Base-by-base conservation (phyloP, 2,888 invertebrate genomes). In the Nomada ruficornis region DNA sequence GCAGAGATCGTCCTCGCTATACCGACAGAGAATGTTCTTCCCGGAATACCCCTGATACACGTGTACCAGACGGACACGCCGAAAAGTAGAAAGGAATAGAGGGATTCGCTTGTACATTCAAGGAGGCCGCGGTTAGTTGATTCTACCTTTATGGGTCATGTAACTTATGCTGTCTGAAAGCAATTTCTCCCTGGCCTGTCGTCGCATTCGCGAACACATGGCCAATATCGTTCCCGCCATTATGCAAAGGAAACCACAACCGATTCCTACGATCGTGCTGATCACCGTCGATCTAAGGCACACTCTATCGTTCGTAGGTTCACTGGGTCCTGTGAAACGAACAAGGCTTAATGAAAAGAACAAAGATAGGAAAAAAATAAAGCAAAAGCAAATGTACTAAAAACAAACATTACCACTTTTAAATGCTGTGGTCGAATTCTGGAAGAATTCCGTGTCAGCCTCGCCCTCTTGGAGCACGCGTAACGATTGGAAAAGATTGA, bases 381-480 rank as follows among this genome's bases (percentile, higher is more conserved):
- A 47, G 15, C 2, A 42, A 15, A 11, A n/a, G 0, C n/a, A 2
- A 1, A 26, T 11, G 26, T 11, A 20, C 15, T 36, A 18, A 20
- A 5, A 36, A 36, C 42, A 15, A 0, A 77, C 54, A 23, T 80
- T 90, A 93, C 93, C 92, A 73, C 86, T 92, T 60, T 91, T 90
- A 29, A 86, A 86, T 7, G 92, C 89, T n/a, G 91, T 87, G 7
- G 94, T 93, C 5, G 93, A 89, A 80, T 94, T 94, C 65, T 93
- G 93, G 84, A 93, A 94, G 36, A 91, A 86, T 92, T 96, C 95
- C 59, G 96, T 95, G 68, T 97, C 96, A 23, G 96, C 96, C 91
- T 98, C 98, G 0, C 97, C 97, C 91, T 98, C 98, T 92, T 98
- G 98, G 71, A 98, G 94, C 10, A 98, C 98, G 80, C 98, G 95